Evolutionary conservation across 2,113 vertebrate species (phyloP).

Genomic region (Sceloporus undulatus): DNA sequence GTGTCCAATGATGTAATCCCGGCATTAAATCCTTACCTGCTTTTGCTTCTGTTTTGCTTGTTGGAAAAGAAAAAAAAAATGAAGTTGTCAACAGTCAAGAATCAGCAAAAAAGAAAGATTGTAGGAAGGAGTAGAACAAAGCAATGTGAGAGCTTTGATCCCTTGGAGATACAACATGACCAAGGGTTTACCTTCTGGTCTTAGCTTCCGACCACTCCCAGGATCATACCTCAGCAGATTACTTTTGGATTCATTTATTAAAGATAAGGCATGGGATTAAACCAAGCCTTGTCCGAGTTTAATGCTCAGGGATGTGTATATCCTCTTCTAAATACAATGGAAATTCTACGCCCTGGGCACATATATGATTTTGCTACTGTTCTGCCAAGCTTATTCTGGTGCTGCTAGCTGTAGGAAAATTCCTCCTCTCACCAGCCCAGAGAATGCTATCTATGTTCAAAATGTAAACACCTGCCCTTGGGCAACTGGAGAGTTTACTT

Average conservation of each 20-base stretch:
- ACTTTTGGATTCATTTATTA: background rate
- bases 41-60: slow-evolving; percentile 99
- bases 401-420: background rate
- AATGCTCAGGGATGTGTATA: background rate
- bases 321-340: too few species aligned
- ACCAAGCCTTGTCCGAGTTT: background rate
- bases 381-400: too few species aligned
- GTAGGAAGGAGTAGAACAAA: slow-evolving; percentile 3
- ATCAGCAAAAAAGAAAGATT: slow-evolving; percentile 20
- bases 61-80: slow-evolving; percentile 78
- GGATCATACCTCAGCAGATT: background rate
- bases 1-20: background rate
- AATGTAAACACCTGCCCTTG: background rate
- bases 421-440: background rate
- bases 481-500: background rate
- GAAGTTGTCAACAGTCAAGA: slow-evolving; percentile 56
- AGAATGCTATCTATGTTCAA: background rate
- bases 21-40: slow-evolving; percentile 84
- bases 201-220: background rate
- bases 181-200: background rate
- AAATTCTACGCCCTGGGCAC: too few species aligned
- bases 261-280: background rate
- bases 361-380: background rate
- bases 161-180: background rate
- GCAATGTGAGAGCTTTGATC: background rate